Conservation (phyloP, 1,140 invertebrate species). For the Trichogramma pretiosum region DNA sequence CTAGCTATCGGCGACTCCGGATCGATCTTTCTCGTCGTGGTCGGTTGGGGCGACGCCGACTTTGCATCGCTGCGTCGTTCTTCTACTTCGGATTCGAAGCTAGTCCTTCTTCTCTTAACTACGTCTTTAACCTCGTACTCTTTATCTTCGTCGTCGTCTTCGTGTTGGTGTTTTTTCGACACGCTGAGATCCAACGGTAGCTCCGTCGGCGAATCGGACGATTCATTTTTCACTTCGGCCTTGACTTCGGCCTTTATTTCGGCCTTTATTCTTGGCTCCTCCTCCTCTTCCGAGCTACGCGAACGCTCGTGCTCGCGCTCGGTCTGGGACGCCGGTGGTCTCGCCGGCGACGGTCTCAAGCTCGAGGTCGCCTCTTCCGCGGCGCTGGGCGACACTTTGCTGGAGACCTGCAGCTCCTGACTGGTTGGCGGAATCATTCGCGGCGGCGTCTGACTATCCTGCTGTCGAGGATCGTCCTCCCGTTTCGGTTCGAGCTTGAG, state of each 20-base stretch:
- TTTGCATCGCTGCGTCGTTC: not conserved
- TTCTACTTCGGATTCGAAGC: not conserved
- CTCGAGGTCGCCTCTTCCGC: slow-evolving; percentile 55
- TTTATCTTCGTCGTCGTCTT: not conserved
- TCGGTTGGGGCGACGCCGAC: slow-evolving; percentile 50
- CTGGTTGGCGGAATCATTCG: slow-evolving; percentile 21
- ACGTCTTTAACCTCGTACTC: not conserved
- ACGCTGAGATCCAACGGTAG: slow-evolving; percentile 14
- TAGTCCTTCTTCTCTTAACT: not conserved
- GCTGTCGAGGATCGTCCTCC: slow-evolving; percentile 3
- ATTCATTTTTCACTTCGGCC: no score
- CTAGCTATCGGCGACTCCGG: not conserved
- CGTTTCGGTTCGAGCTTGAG: slow-evolving; percentile 15
- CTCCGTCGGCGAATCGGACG: no score
- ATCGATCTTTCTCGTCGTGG: not conserved
- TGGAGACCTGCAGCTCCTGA: slow-evolving; percentile 20
- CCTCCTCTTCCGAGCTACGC: no score
- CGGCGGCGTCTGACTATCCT: slow-evolving; percentile 44
- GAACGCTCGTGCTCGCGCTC: slow-evolving; percentile 11
- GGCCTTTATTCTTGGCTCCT: no score
- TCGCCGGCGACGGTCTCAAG: slow-evolving; percentile 55
- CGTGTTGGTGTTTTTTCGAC: slow-evolving; percentile 1
- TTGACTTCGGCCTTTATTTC: no score
- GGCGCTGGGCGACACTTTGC: slow-evolving; percentile 55
- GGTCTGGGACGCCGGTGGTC: slow-evolving; percentile 36